Base-by-base conservation (phyloP, 1,140 invertebrate species). In the Drosophila setifemur region DNA sequence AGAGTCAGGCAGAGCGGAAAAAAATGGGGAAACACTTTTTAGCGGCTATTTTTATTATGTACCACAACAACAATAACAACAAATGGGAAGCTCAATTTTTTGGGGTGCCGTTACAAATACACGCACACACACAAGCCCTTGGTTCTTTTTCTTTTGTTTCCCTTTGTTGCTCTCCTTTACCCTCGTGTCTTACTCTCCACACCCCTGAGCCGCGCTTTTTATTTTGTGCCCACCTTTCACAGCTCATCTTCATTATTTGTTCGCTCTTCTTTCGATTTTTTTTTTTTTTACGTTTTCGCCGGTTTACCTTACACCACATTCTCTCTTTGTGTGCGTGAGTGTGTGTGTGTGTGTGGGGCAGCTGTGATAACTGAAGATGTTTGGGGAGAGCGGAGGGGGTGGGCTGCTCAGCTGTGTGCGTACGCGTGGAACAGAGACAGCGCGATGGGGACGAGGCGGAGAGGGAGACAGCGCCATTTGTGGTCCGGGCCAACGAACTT, bases 401-500 rank as follows among this genome's bases (percentile, higher is more conserved):
- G 33, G 47, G 66, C 26, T 75, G 70, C 79, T 86, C 79, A 83
- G 79, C 79, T 83, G 79, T 85, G 81, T 83, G 79, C 64, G 75
- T 81, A 52, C 40, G 29, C 40, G 39, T 61, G 72, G 43, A 68
- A 61, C 44, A 45, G 64, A 48, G 67, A 39, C 35, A 29, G 57
- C 40, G 31, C 3, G 39, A 33, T 12, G 47, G 31, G 42, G 29
- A 44, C 29, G 35, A 40, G 31, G 26, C 42, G 61, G 50, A 21
- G 35, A 58, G 40, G 25, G 58, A 70, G 77, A 61, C 52, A 53
- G 57, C 47, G 66, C 39, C 73, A 73, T 85, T 60, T 85, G 49
- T 69, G 74, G 67, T 72, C 70, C 73, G 76, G 86, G 86, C 86
- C 86, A 89, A 89, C 86, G 86, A 89, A 89, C 86, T 89, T 89